Evolutionary conservation across 2,113 vertebrate species (phyloP), one percentile per base, ranked within the genome.

Genomic region (Prolemur simus): DNA sequence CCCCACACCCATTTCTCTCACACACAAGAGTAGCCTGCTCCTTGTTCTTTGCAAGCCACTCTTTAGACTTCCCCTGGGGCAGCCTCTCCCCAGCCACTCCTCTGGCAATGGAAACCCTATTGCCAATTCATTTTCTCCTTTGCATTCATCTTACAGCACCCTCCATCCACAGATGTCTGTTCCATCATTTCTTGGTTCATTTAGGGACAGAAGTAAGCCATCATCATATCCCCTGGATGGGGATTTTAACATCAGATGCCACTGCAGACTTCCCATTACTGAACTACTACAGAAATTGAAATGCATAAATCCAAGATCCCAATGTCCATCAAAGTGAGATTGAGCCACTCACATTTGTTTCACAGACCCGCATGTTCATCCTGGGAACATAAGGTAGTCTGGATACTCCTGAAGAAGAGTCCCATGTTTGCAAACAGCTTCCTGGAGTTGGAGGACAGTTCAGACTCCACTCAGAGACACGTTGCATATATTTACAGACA

Each of bases 61-160:
- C 20, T n/a, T 66, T 29, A 39, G 8, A 42, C 25, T 66, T 45
- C 34, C 21, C 8, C 8, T 21, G 4, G 13, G 10, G 0, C 27
- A 66, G 27, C 63, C 34, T 32, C 42, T 56, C 34, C 34, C 17
- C 23, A 58, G 27, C 52, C 74, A 13, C 2, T 29, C 12, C 8
- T 3, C 54, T 21, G 15, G 34, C 82, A 13, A 0, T 0, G 23
- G 12, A 17, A 47, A 37, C 45, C 32, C 20, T 21, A 0, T 10
- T 52, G 54, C 56, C 25, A 39, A 39, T 60, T 25, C 5, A 3
- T 32, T 29, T 68, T 52, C 77, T 71, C 34, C 34, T 73, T 69
- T n/a, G 6, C 3, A 10, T 2, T 8, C 25, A 29, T 73, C 37
- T 73, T 20, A 10, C 14, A 63, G 27, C 2, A 9, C 18, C 34